These are phyloP conservation scores for Anniella stebbinsi DNA, from an alignment of 2,797 vertebrate species.

Conservation along the genomic window DNA sequence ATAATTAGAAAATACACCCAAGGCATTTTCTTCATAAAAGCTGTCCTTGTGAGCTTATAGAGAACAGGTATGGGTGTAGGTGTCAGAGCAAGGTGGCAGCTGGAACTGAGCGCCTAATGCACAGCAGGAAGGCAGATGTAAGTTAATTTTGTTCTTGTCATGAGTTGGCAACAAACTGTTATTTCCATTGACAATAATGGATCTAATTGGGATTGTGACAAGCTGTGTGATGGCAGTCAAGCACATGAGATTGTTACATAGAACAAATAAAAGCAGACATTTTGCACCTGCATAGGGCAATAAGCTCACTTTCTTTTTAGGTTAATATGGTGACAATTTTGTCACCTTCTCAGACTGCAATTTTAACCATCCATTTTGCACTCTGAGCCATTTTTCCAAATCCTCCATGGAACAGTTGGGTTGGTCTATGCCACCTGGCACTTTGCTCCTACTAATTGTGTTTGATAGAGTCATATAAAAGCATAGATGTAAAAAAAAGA, in stretches of 20 bases:
- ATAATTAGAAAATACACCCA: constrained; percentile 64
- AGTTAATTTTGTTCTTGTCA: constrained; percentile 42
- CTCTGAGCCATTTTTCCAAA: background rate
- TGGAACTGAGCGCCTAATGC: constrained; percentile 68
- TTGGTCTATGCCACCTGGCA: background rate
- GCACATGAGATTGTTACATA: constrained; percentile 30
- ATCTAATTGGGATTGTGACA: constrained; percentile 43
- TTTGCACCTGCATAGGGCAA: background rate
- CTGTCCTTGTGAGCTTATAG: constrained; percentile 67
- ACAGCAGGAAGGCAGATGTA: constrained; percentile 52
- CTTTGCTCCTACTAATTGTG: background rate
- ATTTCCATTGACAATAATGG: constrained; percentile 65
- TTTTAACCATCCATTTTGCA: constrained; percentile 16
- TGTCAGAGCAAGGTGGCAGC: constrained; percentile 70
- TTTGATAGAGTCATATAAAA: background rate
- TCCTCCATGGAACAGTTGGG: background rate
- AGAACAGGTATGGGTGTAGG: constrained; percentile 49
- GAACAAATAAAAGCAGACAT: constrained; percentile 26
- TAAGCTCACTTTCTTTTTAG: background rate
- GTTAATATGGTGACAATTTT: constrained; percentile 27
- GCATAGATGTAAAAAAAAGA: background rate
- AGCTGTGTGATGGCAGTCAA: constrained; percentile 43
- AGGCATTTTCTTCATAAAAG: constrained; percentile 58
- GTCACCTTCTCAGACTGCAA: background rate
- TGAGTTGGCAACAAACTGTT: constrained; percentile 63